Base-by-base conservation (phyloP, 2,888 invertebrate genomes). In the Melanotus villosus region DNA sequence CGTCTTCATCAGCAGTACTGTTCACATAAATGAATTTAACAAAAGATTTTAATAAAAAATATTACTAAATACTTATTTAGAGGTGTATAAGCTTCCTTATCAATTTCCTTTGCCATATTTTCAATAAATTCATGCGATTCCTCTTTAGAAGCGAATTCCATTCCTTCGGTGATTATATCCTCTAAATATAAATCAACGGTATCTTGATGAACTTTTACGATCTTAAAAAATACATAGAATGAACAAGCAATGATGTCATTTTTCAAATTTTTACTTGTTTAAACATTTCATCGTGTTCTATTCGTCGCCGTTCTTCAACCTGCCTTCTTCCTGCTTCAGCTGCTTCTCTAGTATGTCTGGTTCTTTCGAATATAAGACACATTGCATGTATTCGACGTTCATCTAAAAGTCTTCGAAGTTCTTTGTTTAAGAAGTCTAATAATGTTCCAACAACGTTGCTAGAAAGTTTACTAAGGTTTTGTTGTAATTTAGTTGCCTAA, bases 261-360 rank as follows among this genome's bases (percentile, higher is more conserved):
- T n/a, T 14, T 6, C 47, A 54, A 54, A 16, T 16, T 14, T 52
- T 7, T 54, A 87, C 87, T 84, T 92, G 91, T 81, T 90, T 91
- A 80, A 94, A 95, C 80, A 95, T 90, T 82, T 94, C 92, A 75
- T 95, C 94, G 74, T 93, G 91, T 78, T 94, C 92, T 5, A 89
- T 82, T 4, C 94, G 86, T 36, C 92, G 85, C 63, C 90, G 87
- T 73, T 92, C 89, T 80, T 96, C 95, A 54, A 89, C 88, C 82
- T 96, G 94, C 16, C 94, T 85, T 54, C 91, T 85, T 0, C 95
- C 94, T 1, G 93, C 92, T 82, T 95, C 95, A 6, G 90, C 91
- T 0, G 95, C 94, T 82, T 96, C 95, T 0, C 93, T 87, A 80
- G 90, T 89, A 73, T 89, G 86, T 72, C 94, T 88, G 77, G 94